Conservation (phyloP, 2,888 invertebrate genomes). For the Leptinotarsa haldemani region DNA sequence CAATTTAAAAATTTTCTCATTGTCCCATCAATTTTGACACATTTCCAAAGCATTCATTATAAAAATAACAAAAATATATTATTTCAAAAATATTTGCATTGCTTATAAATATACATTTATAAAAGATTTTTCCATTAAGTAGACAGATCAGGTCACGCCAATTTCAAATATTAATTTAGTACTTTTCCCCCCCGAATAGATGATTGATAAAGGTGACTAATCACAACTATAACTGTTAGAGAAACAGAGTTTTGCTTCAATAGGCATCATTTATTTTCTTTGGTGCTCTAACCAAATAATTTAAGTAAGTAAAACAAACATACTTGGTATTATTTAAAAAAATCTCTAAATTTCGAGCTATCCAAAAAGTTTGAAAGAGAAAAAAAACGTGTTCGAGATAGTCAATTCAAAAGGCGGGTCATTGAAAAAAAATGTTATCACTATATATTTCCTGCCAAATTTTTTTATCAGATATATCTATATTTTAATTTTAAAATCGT, state of each 20-base stretch:
- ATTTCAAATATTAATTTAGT: neutral
- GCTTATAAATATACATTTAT: conserved; percentile 21
- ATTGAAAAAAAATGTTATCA: no score
- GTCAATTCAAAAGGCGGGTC: no score
- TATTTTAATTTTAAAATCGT: no score
- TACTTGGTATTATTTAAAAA: no score
- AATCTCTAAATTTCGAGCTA: no score
- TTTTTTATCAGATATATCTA: no score
- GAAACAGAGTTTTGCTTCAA: neutral
- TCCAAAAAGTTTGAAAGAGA: no score
- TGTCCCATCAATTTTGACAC: neutral
- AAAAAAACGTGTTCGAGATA: no score
- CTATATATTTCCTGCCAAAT: no score
- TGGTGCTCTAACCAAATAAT: no score
- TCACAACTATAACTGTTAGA: neutral
- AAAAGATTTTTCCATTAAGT: conserved; percentile 26
- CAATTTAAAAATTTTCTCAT: neutral
- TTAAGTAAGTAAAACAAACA: no score
- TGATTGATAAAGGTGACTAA: neutral
- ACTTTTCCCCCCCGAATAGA: neutral
- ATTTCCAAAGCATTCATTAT: neutral
- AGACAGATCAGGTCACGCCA: conserved; percentile 40
- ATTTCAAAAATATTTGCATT: neutral
- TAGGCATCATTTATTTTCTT: no score
- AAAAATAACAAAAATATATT: conserved; percentile 9